A percentile compares a stretch with the other conserved stretches of the same genome.
These are phyloP conservation scores for Takifugu rubripes DNA, from an alignment of 2,797 vertebrate genomes.

Conservation along the genomic window DNA sequence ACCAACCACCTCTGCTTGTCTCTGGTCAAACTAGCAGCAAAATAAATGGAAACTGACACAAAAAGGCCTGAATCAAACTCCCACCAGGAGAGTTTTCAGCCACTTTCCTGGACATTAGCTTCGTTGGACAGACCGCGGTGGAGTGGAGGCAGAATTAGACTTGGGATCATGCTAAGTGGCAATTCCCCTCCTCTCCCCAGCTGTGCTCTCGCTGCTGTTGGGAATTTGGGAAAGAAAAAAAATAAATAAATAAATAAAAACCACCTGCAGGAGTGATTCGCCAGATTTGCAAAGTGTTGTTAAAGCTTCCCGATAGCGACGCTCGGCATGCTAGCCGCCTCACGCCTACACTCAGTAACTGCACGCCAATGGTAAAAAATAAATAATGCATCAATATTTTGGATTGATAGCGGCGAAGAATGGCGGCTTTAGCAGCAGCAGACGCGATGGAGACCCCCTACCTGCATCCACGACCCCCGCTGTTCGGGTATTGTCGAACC, in stretches of 20 bases:
- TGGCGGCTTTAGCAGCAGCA: constrained; percentile 48
- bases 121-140: constrained; percentile 60
- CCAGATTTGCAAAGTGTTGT: constrained; percentile 50
- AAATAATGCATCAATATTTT: constrained; percentile 54
- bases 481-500: constrained; percentile 84
- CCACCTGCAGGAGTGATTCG: constrained; percentile 78
- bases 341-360: constrained; percentile 14
- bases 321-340: not conserved
- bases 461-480: constrained; percentile 84
- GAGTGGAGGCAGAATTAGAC: constrained; percentile 54
- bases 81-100: constrained; percentile 78
- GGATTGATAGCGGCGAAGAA: constrained; percentile 54
- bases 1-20: constrained; percentile 41
- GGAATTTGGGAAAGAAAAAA: not conserved
- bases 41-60: constrained; percentile 79
- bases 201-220: constrained; percentile 15
- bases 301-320: constrained; percentile 30
- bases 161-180: constrained; percentile 44
- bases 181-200: constrained; percentile 12
- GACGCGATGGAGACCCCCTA: constrained; percentile 77
- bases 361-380: constrained; percentile 26
- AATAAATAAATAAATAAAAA: constrained; percentile 37
- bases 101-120: constrained; percentile 82
- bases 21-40: constrained; percentile 49
- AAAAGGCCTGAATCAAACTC: constrained; percentile 85